A percentile compares a stretch with the other conserved stretches of the same genome.
phyloP scores from a whole-genome alignment of 37 sponge, comb jelly and placozoan genomes.

The Haliclona indistincta region DNA sequence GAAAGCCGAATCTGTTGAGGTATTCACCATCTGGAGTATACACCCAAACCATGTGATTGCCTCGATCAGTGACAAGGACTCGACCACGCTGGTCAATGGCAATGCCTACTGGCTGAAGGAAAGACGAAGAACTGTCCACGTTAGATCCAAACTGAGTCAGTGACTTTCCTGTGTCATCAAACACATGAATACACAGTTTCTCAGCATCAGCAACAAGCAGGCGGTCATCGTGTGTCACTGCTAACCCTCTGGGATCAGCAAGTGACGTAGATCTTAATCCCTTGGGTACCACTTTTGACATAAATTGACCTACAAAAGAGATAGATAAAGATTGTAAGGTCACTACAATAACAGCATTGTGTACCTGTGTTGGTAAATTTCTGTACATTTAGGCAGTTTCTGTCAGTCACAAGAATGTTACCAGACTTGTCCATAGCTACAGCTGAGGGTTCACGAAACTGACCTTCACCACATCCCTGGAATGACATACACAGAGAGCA shows the following conservation, averaged over 20 bases:
- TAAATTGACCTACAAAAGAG: conserved; percentile 31
- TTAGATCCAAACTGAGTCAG: conserved; percentile 10
- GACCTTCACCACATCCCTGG: conserved; percentile 17
- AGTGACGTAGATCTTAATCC: conserved; percentile 12
- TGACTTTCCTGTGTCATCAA: conserved; percentile 24
- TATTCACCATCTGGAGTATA: conserved; percentile 16
- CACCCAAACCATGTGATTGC: conserved; percentile 32
- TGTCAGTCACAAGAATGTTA: conserved; percentile 31
- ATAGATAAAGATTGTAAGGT: too few species aligned
- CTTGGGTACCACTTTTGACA: conserved; percentile 9
- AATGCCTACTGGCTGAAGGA: conserved; percentile 44
- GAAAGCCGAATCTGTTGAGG: conserved; percentile 8
- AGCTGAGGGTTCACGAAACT: conserved; percentile 34
- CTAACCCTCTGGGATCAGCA: conserved; percentile 27
- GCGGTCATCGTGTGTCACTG: conserved; percentile 2
- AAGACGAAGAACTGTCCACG: neutral
- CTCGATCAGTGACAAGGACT: conserved; percentile 33
- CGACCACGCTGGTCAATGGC: conserved; percentile 6
- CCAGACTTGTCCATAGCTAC: conserved; percentile 14
- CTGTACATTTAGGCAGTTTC: conserved; percentile 9
- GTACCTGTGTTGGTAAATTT: conserved; percentile 33
- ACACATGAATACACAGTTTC: conserved; percentile 34
- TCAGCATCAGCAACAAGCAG: conserved; percentile 31
- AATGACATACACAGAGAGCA: neutral
- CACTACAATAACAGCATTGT: neutral